Evolutionary conservation across 2,113 vertebrate species (phyloP).

Genomic region (Microcebus lehilahytsara): DNA sequence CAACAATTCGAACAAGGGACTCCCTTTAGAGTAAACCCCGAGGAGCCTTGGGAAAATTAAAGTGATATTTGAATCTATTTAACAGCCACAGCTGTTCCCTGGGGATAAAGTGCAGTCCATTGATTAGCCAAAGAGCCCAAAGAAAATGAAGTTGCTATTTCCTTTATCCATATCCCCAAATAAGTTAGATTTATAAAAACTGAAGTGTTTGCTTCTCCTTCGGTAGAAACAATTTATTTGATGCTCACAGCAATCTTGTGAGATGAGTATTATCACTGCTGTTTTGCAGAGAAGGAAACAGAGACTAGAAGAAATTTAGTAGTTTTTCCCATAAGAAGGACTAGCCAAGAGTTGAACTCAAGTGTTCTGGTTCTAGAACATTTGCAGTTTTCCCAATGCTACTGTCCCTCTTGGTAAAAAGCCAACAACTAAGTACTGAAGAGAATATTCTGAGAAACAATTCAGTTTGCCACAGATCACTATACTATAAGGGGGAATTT

Average conservation of each 20-base stretch:
- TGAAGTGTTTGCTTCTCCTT: not conserved
- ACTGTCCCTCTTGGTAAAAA: not conserved
- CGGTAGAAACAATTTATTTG: not conserved
- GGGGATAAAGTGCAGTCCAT: not conserved
- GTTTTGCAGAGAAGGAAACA: not conserved
- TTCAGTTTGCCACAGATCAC: not conserved
- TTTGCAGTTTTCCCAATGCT: not conserved
- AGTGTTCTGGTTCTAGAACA: not conserved
- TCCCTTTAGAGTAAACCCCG: not conserved
- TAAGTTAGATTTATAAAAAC: not conserved
- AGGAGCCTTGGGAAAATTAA: not conserved
- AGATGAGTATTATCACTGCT: not conserved
- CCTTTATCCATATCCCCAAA: not conserved
- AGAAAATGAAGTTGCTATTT: not conserved
- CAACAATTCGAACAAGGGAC: not conserved
- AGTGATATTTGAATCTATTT: not conserved
- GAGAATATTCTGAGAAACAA: not conserved
- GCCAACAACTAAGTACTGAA: not conserved
- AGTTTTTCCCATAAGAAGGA: not conserved
- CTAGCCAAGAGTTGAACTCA: not conserved
- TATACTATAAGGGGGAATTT: not conserved
- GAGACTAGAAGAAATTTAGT: conserved; percentile 7
- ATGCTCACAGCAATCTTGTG: not conserved
- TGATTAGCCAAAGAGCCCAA: not conserved
- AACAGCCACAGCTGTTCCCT: not conserved